Percentiles rank a stretch among this genome's conserved stretches.
These are phyloP conservation scores for Microtus ochrogaster DNA, from an alignment of 2,113 vertebrate species.

Conservation along the genomic window DNA sequence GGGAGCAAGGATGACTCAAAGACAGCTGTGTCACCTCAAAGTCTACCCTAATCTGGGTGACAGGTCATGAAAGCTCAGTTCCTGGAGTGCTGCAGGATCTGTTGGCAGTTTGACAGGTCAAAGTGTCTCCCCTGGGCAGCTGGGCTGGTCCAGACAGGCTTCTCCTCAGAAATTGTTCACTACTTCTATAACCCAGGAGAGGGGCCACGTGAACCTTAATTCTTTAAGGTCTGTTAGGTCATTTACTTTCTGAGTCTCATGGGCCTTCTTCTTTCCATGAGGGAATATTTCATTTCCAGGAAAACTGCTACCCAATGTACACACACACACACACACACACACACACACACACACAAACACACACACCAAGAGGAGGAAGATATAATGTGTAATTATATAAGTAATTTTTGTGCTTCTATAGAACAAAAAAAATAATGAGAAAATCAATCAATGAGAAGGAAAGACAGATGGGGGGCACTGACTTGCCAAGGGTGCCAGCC, in stretches of 20 bases:
- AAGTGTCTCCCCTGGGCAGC: neutral
- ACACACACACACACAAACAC: too few relatives aligned
- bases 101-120: neutral
- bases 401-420: neutral
- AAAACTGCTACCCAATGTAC: neutral
- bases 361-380: too few relatives aligned
- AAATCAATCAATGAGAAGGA: neutral
- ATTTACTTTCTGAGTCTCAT: neutral
- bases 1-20: neutral
- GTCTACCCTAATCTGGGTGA: neutral
- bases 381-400: too few relatives aligned
- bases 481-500: neutral
- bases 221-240: neutral
- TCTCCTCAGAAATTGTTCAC: neutral
- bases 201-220: neutral
- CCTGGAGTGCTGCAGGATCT: neutral
- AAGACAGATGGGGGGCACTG: neutral
- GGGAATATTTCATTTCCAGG: neutral
- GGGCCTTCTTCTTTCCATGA: neutral
- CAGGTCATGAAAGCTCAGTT: neutral
- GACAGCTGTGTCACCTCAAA: neutral
- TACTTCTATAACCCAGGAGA: neutral
- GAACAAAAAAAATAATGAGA: neutral
- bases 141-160: neutral
- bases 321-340: neutral